Conservation (phyloP, 2,888 invertebrate species). For the Ditula angustiorana region DNA sequence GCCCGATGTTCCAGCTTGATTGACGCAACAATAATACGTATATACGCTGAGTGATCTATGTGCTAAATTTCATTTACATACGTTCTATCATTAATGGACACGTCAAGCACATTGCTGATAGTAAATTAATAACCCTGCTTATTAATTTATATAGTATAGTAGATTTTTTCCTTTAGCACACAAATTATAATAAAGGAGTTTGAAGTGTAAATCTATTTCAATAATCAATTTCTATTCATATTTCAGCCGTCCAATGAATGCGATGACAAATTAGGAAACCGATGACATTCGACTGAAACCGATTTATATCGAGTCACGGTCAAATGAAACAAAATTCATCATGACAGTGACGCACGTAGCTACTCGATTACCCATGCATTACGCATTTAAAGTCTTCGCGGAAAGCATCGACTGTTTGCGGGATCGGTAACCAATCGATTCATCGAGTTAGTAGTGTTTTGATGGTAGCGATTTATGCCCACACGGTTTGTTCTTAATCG, state of each 20-base stretch:
- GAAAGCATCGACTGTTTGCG: slow-evolving; percentile 41
- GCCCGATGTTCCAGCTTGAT: slow-evolving; percentile 46
- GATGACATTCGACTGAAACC: slow-evolving; percentile 8
- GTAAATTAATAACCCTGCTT: no score
- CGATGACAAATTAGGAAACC: slow-evolving; percentile 15
- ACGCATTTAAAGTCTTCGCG: slow-evolving; percentile 29
- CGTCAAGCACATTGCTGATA: no score
- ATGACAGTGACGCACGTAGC: slow-evolving; percentile 6
- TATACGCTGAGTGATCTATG: no score
- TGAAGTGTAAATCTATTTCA: no score
- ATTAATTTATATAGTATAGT: no score
- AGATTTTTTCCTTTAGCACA: no score
- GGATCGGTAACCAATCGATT: slow-evolving; percentile 36
- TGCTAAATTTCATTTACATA: no score
- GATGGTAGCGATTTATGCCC: slow-evolving; percentile 6
- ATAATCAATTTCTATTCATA: neutral
- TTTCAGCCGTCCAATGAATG: slow-evolving; percentile 9
- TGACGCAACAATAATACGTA: no score
- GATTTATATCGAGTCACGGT: slow-evolving; percentile 18
- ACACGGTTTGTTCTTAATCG: slow-evolving; percentile 14
- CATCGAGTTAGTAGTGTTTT: slow-evolving; percentile 13
- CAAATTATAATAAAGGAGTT: no score
- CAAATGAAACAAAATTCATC: slow-evolving; percentile 25
- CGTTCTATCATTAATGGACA: no score
- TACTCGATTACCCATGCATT: neutral